Percentiles rank a stretch among this genome's conserved stretches.
Evolutionary conservation across 2,888 invertebrate species (phyloP).

Genomic region (Didymodactylos carnosus): DNA sequence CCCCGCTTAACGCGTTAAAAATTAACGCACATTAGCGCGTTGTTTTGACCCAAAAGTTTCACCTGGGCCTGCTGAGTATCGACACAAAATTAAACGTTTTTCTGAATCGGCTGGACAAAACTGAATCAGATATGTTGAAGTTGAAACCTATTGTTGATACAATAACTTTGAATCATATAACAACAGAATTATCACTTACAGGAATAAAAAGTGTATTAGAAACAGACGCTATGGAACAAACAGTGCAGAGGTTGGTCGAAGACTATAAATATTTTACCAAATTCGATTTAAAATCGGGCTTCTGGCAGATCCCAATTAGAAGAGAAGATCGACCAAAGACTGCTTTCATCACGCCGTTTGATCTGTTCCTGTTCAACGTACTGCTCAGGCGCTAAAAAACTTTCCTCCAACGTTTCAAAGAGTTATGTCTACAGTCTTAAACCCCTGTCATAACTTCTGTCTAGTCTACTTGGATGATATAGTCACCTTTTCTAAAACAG

Average conservation of each 20-base stretch:
- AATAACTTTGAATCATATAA: too few species aligned
- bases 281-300: neutral
- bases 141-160: too few species aligned
- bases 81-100: too few species aligned
- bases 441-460: neutral
- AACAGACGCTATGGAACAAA: neutral
- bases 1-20: too few species aligned
- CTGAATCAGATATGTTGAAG: too few species aligned
- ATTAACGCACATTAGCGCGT: too few species aligned
- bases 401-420: neutral
- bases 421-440: neutral
- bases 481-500: neutral
- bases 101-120: too few species aligned
- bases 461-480: neutral
- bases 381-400: neutral
- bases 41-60: too few species aligned
- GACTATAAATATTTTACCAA: neutral
- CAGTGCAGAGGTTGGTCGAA: neutral
- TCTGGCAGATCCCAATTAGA: neutral
- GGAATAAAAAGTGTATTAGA: too few species aligned
- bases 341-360: neutral
- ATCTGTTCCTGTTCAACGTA: neutral
- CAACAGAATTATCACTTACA: too few species aligned
- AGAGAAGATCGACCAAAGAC: neutral
- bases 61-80: too few species aligned